Conservation (phyloP, 2,113 vertebrate genomes). For the Lates calcarifer region DNA sequence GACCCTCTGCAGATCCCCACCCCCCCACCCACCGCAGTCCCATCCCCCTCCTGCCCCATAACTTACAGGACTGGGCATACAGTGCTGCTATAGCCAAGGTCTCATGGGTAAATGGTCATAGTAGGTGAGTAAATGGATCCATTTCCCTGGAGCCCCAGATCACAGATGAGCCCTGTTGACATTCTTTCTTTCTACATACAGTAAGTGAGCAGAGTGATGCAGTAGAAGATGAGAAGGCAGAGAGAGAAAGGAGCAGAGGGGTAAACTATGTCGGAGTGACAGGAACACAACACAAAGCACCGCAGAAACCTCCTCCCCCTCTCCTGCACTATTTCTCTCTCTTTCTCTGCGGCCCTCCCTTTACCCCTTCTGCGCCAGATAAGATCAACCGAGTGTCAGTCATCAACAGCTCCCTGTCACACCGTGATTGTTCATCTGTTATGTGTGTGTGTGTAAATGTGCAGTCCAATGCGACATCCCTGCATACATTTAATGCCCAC, state of each 20-base stretch:
- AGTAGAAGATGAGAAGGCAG: slow-evolving; percentile 43
- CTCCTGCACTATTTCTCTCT: slow-evolving; percentile 34
- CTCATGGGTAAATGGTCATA: slow-evolving; percentile 66
- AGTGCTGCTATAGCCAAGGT: slow-evolving; percentile 43
- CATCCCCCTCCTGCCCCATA: slow-evolving; percentile 54
- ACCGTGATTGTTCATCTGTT: slow-evolving; percentile 87
- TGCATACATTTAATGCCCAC: slow-evolving; percentile 64
- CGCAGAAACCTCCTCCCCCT: slow-evolving; percentile 15
- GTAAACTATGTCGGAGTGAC: slow-evolving; percentile 69
- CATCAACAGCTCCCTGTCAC: slow-evolving; percentile 91
- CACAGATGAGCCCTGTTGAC: slow-evolving; percentile 67
- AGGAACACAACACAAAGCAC: slow-evolving; percentile 70
- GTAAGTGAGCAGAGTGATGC: slow-evolving; percentile 53
- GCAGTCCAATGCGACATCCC: slow-evolving; percentile 52
- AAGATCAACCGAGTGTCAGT: slow-evolving; percentile 92
- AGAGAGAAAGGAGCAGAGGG: slow-evolving; percentile 46
- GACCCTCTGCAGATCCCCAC: slow-evolving; percentile 50
- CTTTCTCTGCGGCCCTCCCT: slow-evolving; percentile 53
- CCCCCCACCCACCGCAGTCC: slow-evolving; percentile 39
- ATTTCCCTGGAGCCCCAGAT: slow-evolving; percentile 71
- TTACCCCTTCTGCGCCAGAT: slow-evolving; percentile 82
- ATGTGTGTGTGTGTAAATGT: slow-evolving; percentile 51
- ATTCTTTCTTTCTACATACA: slow-evolving; percentile 45
- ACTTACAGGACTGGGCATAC: slow-evolving; percentile 48
- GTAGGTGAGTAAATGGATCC: slow-evolving; percentile 72